Percentiles rank a stretch among this genome's conserved stretches.
These are phyloP conservation scores for Polylopha cassiicola DNA, from an alignment of 2,888 invertebrate genomes.

Conservation along the genomic window DNA sequence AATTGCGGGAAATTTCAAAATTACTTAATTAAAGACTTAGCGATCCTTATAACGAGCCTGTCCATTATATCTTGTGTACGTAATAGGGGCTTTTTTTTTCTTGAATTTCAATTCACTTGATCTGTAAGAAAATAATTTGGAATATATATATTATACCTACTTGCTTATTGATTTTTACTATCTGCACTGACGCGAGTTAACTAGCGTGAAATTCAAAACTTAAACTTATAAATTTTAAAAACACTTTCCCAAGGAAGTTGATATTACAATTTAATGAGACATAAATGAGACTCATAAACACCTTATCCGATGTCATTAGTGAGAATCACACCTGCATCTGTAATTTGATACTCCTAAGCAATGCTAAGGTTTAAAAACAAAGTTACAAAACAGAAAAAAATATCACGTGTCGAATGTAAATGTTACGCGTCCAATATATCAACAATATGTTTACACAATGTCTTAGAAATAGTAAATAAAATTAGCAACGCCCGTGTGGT, in stretches of 20 bases:
- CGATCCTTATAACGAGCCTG: slow-evolving; percentile 62
- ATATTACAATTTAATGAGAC: slow-evolving; percentile 7
- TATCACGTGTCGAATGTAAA: slow-evolving; percentile 7
- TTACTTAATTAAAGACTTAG: slow-evolving; percentile 55
- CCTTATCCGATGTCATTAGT: slow-evolving; percentile 23
- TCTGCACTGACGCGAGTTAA: too few species aligned
- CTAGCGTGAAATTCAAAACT: too few species aligned
- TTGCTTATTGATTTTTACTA: too few species aligned
- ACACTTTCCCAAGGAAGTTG: not conserved
- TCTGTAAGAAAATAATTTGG: too few species aligned
- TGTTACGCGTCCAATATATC: slow-evolving; percentile 7
- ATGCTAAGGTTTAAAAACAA: slow-evolving; percentile 15
- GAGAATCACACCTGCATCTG: slow-evolving; percentile 26
- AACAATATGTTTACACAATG: too few species aligned
- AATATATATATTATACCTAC: too few species aligned
- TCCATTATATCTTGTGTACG: slow-evolving; percentile 60
- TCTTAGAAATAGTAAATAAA: slow-evolving; percentile 23
- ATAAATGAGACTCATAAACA: slow-evolving; percentile 15
- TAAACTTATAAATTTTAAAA: too few species aligned
- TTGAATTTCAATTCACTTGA: too few species aligned
- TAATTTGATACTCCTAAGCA: slow-evolving; percentile 22
- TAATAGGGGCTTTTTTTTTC: too few species aligned
- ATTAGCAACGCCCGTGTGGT: slow-evolving; percentile 56
- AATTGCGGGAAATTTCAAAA: slow-evolving; percentile 70
- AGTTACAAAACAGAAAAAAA: slow-evolving; percentile 19